Conservation (phyloP, 2,888 invertebrate genomes). For the Byasa hedistus region DNA sequence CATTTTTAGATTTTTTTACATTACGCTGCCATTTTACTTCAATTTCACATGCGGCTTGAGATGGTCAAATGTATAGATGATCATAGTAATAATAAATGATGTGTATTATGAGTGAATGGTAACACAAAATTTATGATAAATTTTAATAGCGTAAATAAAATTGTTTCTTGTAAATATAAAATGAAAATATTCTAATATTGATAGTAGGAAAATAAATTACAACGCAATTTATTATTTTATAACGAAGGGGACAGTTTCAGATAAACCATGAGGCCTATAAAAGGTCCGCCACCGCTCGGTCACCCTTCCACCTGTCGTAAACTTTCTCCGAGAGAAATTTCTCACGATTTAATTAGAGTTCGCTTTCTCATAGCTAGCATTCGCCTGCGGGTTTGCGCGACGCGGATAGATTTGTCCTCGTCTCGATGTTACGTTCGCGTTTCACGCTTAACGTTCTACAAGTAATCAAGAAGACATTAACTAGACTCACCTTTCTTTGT, state of each 20-base stretch:
- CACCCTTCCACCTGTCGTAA: conserved; percentile 30
- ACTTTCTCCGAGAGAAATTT: conserved; percentile 34
- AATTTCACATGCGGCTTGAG: background rate
- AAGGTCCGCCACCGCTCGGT: conserved; percentile 23
- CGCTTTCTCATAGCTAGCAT: conserved; percentile 29
- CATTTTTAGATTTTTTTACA: background rate
- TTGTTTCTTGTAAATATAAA: background rate
- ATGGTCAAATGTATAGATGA: background rate
- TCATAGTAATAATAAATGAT: too few relatives aligned
- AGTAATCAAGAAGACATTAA: conserved; percentile 20
- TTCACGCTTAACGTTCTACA: conserved; percentile 1
- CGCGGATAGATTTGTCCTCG: conserved; percentile 4
- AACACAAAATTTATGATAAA: background rate
- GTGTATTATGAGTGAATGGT: background rate
- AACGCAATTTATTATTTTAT: background rate
- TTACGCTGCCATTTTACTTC: background rate
- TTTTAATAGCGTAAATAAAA: background rate
- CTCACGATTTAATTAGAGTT: conserved; percentile 33
- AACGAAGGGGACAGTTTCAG: conserved; percentile 10
- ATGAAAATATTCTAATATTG: background rate
- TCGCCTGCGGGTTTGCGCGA: conserved; percentile 6
- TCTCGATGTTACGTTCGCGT: conserved; percentile 12
- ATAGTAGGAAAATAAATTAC: background rate
- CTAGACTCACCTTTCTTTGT: background rate
- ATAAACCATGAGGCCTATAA: conserved; percentile 20